Evolutionary conservation across 2,113 vertebrate species (phyloP).

Genomic region (Miniopterus natalensis): DNA sequence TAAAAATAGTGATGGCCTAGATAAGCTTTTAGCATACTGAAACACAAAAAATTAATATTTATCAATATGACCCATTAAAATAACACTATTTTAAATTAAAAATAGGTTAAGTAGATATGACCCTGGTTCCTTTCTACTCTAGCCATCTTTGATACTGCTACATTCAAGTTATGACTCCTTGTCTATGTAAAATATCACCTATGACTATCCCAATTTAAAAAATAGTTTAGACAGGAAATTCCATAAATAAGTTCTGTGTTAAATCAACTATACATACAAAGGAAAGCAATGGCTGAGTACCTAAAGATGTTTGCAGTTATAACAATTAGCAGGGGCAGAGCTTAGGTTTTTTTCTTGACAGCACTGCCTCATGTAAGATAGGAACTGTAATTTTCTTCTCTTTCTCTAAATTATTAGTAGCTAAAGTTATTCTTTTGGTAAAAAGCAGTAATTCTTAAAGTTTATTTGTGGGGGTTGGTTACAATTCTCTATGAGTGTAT

Average conservation of each 20-base stretch:
- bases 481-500: neutral
- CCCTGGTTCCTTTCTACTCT: neutral
- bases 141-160: neutral
- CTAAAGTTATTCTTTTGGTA: neutral
- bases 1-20: constrained; percentile 15
- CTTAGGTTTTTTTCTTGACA: neutral
- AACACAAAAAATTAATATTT: neutral
- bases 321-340: neutral
- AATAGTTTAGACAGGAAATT: neutral
- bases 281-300: neutral
- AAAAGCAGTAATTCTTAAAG: neutral
- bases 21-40: neutral
- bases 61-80: neutral
- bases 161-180: neutral
- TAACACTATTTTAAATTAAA: constrained; percentile 32
- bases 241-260: neutral
- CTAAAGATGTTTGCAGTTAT: neutral
- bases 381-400: neutral
- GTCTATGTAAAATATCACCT: neutral
- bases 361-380: neutral
- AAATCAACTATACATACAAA: neutral
- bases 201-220: neutral
- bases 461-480: neutral
- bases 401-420: neutral
- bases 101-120: neutral